Evolutionary conservation across 1,140 invertebrate species (phyloP), one percentile per base, ranked within the genome.

Genomic region (Papilio xuthus): DNA sequence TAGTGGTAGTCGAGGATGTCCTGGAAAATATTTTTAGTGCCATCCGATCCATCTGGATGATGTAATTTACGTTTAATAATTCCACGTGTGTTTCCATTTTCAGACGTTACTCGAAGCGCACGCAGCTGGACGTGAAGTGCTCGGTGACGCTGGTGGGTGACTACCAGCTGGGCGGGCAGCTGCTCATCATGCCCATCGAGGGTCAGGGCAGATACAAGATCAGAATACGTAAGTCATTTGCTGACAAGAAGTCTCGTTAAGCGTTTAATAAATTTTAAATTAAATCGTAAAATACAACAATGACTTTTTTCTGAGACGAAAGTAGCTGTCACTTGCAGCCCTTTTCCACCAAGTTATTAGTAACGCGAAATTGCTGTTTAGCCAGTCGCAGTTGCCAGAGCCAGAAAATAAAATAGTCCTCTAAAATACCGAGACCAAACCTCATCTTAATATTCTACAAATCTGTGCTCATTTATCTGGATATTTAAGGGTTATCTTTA

Each of bases 161-260:
- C 60, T 94, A 94, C 81, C 83, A 63, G 2, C 79, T 93, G 4
- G 82, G 84, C 13, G 93, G 92, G 7, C 81, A 84, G 20, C 85
- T 94, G 9, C 85, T 94, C n/a, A 79, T 93, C 32, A 74, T 93
- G 70, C 89, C 88, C 10, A 89, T 94, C 15, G 77, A 88, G 53
- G 92, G 93, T 0, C 75, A 86, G 4, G 93, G 93, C n/a, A 89
- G 79, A 83, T 93, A 91, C 81, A 87, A 85, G 77, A 92, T 94
- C 10, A 88, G 83, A n/a, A 89, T 94, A 10, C 88, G 93, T 94
- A 80, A 93, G 91, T 88, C 28, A 8, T 44, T 75, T 7, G 32
- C 32, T 63, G 41, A 37, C n/a, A 70, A 53, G 28, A 12, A 63
- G 10, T 76, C 12, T 74, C n/a, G 47, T 18, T 47, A 4, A 47